phyloP scores from a whole-genome alignment of 2,888 invertebrate species.

The Sphecodes monilicornis region DNA sequence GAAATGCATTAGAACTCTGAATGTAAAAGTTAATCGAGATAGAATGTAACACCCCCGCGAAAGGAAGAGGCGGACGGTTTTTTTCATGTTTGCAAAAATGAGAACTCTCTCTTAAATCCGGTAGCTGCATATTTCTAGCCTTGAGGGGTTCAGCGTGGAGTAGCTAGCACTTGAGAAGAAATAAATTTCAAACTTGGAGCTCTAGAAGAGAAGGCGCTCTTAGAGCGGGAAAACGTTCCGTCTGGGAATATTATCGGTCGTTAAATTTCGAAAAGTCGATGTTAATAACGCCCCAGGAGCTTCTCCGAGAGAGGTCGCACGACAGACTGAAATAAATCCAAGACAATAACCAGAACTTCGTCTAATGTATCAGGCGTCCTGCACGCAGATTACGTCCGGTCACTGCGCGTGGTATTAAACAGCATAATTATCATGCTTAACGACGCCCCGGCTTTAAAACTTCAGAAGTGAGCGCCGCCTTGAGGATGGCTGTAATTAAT shows the following conservation, averaged over 20 bases:
- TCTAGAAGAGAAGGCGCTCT: background rate
- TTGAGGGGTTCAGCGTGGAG: background rate
- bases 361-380: background rate
- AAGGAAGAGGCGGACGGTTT: background rate
- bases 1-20: background rate
- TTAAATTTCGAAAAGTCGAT: constrained; percentile 38
- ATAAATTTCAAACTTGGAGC: constrained; percentile 35
- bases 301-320: constrained; percentile 7
- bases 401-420: constrained; percentile 5
- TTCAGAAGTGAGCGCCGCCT: background rate
- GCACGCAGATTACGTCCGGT: constrained; percentile 14
- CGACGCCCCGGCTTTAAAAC: background rate
- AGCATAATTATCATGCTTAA: constrained; percentile 6
- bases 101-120: background rate
- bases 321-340: constrained; percentile 32
- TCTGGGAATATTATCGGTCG: constrained; percentile 25
- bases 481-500: constrained; percentile 11
- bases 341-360: constrained; percentile 33
- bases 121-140: background rate
- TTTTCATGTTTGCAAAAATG: background rate
- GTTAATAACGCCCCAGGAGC: background rate
- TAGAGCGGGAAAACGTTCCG: background rate
- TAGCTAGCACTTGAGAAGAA: background rate
- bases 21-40: background rate
- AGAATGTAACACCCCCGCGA: background rate